phyloP scores from a whole-genome alignment of 2,888 invertebrate species.

The Drosophila antonietae region DNA sequence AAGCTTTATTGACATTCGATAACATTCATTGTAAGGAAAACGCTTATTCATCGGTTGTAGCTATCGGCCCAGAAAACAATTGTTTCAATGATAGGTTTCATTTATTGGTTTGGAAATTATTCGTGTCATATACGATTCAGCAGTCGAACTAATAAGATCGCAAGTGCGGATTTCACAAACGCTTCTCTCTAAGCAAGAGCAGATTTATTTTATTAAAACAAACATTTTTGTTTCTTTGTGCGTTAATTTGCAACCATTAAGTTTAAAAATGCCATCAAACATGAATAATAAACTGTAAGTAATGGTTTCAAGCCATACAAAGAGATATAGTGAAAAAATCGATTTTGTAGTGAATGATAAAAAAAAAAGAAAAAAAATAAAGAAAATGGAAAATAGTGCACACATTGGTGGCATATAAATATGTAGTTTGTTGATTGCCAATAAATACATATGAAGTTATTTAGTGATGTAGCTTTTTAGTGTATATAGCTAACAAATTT shows the following conservation, averaged over 20 bases:
- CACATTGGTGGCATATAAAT: conserved; percentile 68
- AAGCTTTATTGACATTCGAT: not conserved
- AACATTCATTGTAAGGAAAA: not conserved
- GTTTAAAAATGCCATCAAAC: conserved; percentile 84
- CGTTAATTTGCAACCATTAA: conserved; percentile 82
- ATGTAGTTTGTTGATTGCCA: conserved; percentile 56
- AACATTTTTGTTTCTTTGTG: conserved; percentile 69
- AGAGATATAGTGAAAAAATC: conserved; percentile 70
- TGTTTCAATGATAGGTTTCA: conserved; percentile 23
- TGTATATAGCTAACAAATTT: conserved; percentile 58
- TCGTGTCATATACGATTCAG: conserved; percentile 43
- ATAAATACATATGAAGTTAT: conserved; percentile 55
- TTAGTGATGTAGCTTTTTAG: conserved; percentile 60
- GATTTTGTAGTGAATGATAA: conserved; percentile 81
- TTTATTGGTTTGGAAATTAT: conserved; percentile 16
- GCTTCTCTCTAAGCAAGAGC: conserved; percentile 34
- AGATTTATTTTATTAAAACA: conserved; percentile 36
- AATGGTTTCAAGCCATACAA: conserved; percentile 64
- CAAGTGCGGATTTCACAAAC: conserved; percentile 46
- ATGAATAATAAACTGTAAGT: conserved; percentile 85
- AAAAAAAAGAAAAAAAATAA: conserved; percentile 35
- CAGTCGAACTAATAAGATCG: conserved; percentile 51
- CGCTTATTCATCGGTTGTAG: not conserved
- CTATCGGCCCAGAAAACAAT: conserved; percentile 4
- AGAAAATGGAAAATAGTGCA: conserved; percentile 64